phyloP scores from a whole-genome alignment of 2,888 invertebrate genomes.

The Calameuta pallipes region DNA sequence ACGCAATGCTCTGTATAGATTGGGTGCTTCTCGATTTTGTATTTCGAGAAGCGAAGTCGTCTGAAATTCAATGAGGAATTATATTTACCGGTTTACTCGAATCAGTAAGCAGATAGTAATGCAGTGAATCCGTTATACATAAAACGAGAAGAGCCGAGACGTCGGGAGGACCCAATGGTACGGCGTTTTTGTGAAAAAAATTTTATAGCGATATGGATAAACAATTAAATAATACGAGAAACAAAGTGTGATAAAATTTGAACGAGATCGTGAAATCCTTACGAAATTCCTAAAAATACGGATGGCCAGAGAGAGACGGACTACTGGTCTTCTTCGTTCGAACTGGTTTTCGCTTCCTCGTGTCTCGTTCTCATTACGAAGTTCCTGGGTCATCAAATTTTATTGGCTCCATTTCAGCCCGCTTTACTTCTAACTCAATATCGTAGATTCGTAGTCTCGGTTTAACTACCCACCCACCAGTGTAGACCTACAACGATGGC shows the following conservation, averaged over 20 bases:
- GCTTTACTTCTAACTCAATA: conserved; percentile 59
- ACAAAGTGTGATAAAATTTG: background rate
- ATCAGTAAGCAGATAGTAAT: background rate
- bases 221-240: background rate
- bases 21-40: background rate
- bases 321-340: background rate
- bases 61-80: background rate
- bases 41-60: background rate
- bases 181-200: background rate
- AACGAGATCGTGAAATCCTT: background rate
- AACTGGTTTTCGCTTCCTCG: conserved; percentile 23
- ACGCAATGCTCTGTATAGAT: background rate
- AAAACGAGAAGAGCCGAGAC: background rate
- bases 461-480: conserved; percentile 48
- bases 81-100: background rate
- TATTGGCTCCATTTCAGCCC: conserved; percentile 60
- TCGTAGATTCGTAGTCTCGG: conserved; percentile 55
- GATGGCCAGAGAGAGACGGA: background rate
- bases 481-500: background rate
- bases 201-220: background rate
- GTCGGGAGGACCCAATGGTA: background rate
- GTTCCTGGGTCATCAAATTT: conserved; percentile 64
- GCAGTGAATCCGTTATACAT: background rate
- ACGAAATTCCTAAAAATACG: background rate
- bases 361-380: conserved; percentile 61